A percentile compares a stretch with the other conserved stretches of the same genome.
These are phyloP conservation scores for Bettongia penicillata DNA, from an alignment of 2,113 vertebrate genomes.

Conservation along the genomic window DNA sequence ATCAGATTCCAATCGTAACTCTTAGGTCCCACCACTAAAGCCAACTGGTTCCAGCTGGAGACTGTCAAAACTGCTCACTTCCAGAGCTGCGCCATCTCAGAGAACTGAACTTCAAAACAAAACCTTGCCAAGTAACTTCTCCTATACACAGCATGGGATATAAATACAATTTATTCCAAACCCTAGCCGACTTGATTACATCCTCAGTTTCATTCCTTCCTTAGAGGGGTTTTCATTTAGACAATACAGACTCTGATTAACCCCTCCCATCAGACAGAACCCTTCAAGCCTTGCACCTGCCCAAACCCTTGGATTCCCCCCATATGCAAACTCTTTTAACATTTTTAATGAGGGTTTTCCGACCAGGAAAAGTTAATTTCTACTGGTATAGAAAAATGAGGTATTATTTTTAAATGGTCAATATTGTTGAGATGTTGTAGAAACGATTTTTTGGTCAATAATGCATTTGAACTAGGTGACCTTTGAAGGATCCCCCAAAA, in stretches of 20 bases:
- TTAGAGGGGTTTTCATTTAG: background rate
- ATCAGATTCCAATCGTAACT: constrained; percentile 60
- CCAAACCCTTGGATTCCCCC: background rate
- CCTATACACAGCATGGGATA: constrained; percentile 46
- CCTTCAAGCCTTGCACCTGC: background rate
- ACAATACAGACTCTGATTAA: background rate
- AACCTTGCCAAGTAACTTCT: constrained; percentile 58
- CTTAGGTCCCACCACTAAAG: constrained; percentile 56
- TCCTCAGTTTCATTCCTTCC: constrained; percentile 50
- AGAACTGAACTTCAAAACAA: constrained; percentile 69
- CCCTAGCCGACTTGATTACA: constrained; percentile 47
- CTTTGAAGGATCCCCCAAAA: background rate
- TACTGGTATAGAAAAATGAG: background rate
- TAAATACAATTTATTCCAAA: background rate
- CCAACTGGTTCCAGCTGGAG: constrained; percentile 63
- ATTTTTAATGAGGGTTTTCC: background rate
- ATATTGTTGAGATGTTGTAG: background rate
- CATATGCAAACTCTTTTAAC: background rate
- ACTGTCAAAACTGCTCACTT: constrained; percentile 54
- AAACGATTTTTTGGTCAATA: background rate
- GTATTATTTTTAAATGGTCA: background rate
- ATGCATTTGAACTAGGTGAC: background rate
- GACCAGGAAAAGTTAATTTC: background rate
- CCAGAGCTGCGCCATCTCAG: constrained; percentile 48
- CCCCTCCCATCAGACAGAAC: background rate